Base-by-base conservation (phyloP, 2,797 vertebrate species). In the Oryzias sinensis region DNA sequence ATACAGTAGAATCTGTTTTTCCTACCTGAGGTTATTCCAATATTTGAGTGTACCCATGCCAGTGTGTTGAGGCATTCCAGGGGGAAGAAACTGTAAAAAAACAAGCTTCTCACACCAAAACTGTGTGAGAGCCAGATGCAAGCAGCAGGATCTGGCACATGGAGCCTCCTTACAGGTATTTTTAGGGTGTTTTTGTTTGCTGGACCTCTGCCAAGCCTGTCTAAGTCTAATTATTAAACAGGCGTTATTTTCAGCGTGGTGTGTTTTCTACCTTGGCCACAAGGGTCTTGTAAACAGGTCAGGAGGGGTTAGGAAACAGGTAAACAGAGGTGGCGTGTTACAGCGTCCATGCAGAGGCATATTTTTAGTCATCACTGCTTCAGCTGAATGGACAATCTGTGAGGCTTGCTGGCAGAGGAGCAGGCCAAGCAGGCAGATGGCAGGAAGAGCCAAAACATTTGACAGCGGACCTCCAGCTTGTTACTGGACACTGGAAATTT, bases 361-460 rank as follows among this genome's bases (percentile, higher is more conserved):
- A 92, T 91, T 91, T 93, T 92, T 89, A 91, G 86, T 46, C 51
- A 49, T 67, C 81, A 71, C 84, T 65, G 53, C 74, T 65, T 62
- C 68, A 45, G 56, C 56, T 91, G 84, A 92, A 93, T 91, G 81
- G 78, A 92, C 90, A 92, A 91, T 84, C 72, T 92, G 82, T 83
- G 40, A 83, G 77, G 64, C 72, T 76, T 86, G 72, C 74, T 91
- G 91, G 90, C 89, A 89, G 78, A 83, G 82, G 44, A 77, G 73
- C 16, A 27, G 63, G 67, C 62, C 5, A n/a, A 67, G 74, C 82
- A 81, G 70, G 53, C 67, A 78, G 75, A 76, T 63, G 64, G 72
- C 72, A 71, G 82, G 80, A 49, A 56, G 66, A 72, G 74, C 44
- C 62, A 89, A 91, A 90, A 89, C 88, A 89, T 76, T 79, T 78